Evolutionary conservation across 2,797 vertebrate genomes (phyloP).

Genomic region (Enteromius trimaculatus): DNA sequence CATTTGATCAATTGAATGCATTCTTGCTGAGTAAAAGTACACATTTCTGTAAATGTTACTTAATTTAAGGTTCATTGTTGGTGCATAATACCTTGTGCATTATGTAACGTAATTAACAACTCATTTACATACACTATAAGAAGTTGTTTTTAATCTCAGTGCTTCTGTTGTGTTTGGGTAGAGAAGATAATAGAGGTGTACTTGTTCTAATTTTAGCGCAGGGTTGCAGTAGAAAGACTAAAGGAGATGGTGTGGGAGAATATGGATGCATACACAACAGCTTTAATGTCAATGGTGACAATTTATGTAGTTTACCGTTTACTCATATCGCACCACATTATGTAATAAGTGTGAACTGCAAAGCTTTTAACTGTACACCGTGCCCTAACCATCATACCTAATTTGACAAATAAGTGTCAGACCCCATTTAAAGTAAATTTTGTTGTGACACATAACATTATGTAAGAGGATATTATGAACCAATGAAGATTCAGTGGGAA

Average conservation of each 20-base stretch:
- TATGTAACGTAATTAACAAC: background rate
- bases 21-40: background rate
- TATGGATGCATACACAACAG: background rate
- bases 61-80: background rate
- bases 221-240: background rate
- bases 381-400: background rate
- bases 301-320: background rate
- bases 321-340: background rate
- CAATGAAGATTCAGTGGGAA: background rate
- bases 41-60: background rate
- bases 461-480: background rate
- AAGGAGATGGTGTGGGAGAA: background rate
- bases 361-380: background rate
- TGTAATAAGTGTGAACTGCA: background rate
- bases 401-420: background rate
- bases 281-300: conserved; percentile 18
- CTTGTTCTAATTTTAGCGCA: conserved; percentile 27
- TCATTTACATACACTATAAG: background rate
- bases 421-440: background rate
- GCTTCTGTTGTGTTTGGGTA: background rate
- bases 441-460: background rate
- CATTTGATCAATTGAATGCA: background rate
- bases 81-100: background rate
- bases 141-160: too few relatives aligned
- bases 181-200: background rate